phyloP scores from a whole-genome alignment of 2,113 vertebrate species.

The Acinonyx jubatus region DNA sequence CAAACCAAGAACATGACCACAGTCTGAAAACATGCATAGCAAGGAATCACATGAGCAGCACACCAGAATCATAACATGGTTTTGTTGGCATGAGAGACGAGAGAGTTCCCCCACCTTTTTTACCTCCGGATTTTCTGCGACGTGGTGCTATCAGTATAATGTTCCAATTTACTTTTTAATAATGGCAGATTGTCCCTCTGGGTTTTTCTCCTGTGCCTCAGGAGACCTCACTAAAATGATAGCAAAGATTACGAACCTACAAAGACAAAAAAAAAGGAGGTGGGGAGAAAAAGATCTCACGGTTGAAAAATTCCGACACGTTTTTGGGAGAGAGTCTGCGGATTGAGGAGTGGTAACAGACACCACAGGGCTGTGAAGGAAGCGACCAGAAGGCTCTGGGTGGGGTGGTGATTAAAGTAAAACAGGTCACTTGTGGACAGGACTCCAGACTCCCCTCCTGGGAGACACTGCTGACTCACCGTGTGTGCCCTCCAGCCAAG shows the following conservation, averaged over 20 bases:
- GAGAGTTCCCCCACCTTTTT: not conserved
- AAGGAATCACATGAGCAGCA: constrained; percentile 4
- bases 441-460: constrained; percentile 64
- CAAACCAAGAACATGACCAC: constrained; percentile 61
- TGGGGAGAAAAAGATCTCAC: constrained; percentile 46
- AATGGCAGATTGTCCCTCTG: not conserved
- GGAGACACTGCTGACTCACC: constrained; percentile 68
- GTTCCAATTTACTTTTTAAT: constrained; percentile 52
- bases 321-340: constrained; percentile 17
- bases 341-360: constrained; percentile 40
- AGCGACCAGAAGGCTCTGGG: constrained; percentile 52
- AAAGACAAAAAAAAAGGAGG: not conserved
- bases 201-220: not conserved
- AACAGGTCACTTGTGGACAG: constrained; percentile 64
- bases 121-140: not conserved
- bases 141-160: not conserved
- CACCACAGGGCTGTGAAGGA: constrained; percentile 24
- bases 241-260: not conserved
- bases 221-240: not conserved
- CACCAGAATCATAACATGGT: not conserved
- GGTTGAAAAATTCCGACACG: constrained; percentile 65
- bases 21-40: constrained; percentile 50
- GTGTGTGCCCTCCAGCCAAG: constrained; percentile 47
- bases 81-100: constrained; percentile 31
- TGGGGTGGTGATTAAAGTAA: constrained; percentile 51